These are phyloP conservation scores for Rhinogobio ventralis DNA, from an alignment of 2,797 vertebrate species.

Conservation along the genomic window DNA sequence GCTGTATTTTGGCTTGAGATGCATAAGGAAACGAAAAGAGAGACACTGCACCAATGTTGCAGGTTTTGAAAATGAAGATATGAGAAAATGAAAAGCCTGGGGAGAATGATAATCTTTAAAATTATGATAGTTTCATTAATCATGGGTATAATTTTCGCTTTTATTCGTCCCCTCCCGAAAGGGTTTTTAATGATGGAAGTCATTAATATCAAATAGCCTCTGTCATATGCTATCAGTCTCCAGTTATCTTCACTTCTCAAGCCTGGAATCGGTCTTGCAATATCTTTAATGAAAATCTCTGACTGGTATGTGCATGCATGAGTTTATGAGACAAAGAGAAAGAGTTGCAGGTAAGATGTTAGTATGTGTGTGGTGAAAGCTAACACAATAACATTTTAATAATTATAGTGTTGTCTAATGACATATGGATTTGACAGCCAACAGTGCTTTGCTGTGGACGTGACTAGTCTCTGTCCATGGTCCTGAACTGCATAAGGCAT, in stretches of 20 bases:
- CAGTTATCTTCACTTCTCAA: slow-evolving; percentile 69
- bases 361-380: not conserved
- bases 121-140: slow-evolving; percentile 79
- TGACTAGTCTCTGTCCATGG: slow-evolving; percentile 72
- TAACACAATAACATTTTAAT: not conserved
- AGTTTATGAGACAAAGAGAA: not conserved
- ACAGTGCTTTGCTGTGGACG: too few species aligned
- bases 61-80: slow-evolving; percentile 14
- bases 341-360: not conserved
- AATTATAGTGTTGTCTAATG: not conserved
- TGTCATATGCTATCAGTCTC: slow-evolving; percentile 80
- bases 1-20: not conserved
- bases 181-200: slow-evolving; percentile 82
- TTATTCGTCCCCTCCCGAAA: slow-evolving; percentile 73
- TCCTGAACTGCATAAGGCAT: slow-evolving; percentile 66
- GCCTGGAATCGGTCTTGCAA: slow-evolving; percentile 55
- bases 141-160: slow-evolving; percentile 75
- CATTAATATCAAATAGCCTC: slow-evolving; percentile 83
- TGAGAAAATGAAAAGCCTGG: slow-evolving; percentile 39
- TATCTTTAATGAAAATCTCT: slow-evolving; percentile 39
- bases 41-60: not conserved
- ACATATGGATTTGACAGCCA: too few species aligned
- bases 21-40: not conserved
- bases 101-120: slow-evolving; percentile 63
- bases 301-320: not conserved